These are phyloP conservation scores for Tetrax tetrax DNA, from an alignment of 2,113 vertebrate species.

Conservation along the genomic window DNA sequence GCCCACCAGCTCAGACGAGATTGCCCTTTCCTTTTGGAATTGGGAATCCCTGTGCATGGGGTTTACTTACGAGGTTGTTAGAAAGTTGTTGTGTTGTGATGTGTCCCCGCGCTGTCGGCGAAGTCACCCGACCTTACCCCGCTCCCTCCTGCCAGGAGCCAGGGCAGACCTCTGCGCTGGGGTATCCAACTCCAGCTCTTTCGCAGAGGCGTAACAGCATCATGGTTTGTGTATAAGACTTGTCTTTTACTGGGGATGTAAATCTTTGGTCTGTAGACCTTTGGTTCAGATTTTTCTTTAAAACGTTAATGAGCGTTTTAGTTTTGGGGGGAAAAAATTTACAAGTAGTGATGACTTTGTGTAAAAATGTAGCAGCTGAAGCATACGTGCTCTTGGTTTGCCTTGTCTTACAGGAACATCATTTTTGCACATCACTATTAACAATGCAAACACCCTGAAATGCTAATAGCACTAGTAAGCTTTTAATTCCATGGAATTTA, in stretches of 20 bases:
- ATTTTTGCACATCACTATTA: conserved; percentile 94
- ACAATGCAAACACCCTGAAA: conserved; percentile 97
- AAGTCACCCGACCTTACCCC: neutral
- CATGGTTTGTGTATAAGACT: neutral
- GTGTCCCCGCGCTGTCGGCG: neutral
- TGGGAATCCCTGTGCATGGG: neutral
- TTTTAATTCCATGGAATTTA: conserved; percentile 99
- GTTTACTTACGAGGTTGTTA: conserved; percentile 3
- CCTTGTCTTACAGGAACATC: conserved; percentile 85
- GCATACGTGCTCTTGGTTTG: conserved; percentile 78
- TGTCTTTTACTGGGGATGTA: neutral
- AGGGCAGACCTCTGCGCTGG: neutral
- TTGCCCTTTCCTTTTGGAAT: conserved; percentile 3
- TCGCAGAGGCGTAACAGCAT: neutral
- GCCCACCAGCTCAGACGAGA: neutral
- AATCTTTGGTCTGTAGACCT: conserved; percentile 1
- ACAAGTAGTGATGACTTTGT: conserved; percentile 13
- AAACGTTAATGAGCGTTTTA: conserved; percentile 53
- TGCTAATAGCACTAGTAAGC: conserved; percentile 97
- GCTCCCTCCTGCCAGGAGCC: neutral
- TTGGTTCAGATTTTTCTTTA: conserved; percentile 30
- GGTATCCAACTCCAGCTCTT: neutral
- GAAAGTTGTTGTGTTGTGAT: neutral
- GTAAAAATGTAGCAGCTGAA: conserved; percentile 69
- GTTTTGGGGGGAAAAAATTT: neutral